Evolutionary conservation across 2,113 vertebrate genomes (phyloP).

Genomic region (Piprites chloris): DNA sequence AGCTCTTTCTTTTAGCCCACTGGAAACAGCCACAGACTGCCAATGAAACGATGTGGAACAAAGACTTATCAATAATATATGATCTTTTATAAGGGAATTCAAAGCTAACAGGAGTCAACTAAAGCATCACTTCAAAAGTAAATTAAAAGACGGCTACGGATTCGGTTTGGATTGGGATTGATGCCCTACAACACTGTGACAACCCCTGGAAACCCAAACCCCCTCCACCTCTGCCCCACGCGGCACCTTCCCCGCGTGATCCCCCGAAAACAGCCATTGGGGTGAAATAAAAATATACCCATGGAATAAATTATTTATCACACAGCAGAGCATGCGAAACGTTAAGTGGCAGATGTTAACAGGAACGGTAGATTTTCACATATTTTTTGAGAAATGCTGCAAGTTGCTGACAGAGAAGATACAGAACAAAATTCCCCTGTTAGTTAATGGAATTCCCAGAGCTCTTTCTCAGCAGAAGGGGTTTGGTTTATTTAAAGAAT

Average conservation of each 20-base stretch:
- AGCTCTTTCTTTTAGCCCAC: not conserved
- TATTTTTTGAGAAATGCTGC: not conserved
- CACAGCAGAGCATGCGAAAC: not conserved
- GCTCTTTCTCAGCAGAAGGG: not conserved
- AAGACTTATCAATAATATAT: not conserved
- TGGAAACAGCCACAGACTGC: not conserved
- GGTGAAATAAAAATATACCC: not conserved
- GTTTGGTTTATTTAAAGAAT: not conserved
- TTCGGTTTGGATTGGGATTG: not conserved
- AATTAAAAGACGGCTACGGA: not conserved
- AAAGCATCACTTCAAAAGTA: not conserved
- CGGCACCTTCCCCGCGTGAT: not conserved
- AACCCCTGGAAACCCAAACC: not conserved
- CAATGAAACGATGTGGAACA: not conserved
- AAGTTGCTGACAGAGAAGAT: constrained; percentile 25
- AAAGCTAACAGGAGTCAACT: not conserved
- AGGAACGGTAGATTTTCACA: not conserved
- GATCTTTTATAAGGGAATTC: not conserved
- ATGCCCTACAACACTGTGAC: not conserved
- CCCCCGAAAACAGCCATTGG: not conserved
- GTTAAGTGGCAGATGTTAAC: not conserved
- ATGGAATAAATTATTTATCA: not conserved
- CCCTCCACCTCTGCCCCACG: not conserved
- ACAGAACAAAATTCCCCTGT: not conserved
- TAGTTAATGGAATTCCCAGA: constrained; percentile 13